phyloP scores from a whole-genome alignment of 1,140 invertebrate species.

The Scaptomyza montana region DNA sequence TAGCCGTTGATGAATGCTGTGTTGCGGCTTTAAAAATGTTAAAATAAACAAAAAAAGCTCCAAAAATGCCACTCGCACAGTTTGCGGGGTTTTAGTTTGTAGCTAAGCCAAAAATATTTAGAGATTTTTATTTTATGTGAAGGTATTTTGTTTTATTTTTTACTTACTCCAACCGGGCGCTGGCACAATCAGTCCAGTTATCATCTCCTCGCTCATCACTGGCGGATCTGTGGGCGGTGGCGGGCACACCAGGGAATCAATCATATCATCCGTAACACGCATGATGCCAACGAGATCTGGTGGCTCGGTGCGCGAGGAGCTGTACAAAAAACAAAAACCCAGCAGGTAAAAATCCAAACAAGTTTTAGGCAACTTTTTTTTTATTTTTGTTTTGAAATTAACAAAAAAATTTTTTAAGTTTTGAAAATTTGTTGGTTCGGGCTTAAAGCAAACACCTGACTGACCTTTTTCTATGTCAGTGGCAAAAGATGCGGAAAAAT shows the following conservation, averaged over 20 bases:
- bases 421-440: conserved; percentile 41
- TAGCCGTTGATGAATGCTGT: conserved; percentile 69
- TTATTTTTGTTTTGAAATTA: conserved; percentile 8
- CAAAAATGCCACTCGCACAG: conserved; percentile 37
- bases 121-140: not conserved
- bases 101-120: conserved; percentile 23
- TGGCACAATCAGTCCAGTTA: conserved; percentile 97
- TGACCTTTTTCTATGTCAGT: conserved; percentile 78
- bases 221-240: conserved; percentile 96
- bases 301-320: conserved; percentile 96
- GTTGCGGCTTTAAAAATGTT: conserved; percentile 61
- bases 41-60: conserved; percentile 7
- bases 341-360: not conserved
- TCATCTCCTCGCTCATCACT: conserved; percentile 97
- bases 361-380: conserved; percentile 10
- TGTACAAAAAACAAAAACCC: conserved; percentile 49
- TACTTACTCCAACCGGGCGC: conserved; percentile 95
- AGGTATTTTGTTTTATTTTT: not conserved
- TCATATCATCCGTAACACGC: conserved; percentile 95
- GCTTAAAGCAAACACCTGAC: conserved; percentile 45
- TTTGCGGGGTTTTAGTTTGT: conserved; percentile 37
- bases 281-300: conserved; percentile 93
- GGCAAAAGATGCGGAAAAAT: conserved; percentile 76
- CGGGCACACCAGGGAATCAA: conserved; percentile 97
- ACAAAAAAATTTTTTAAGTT: conserved; percentile 27